phyloP scores from a whole-genome alignment of 2,797 vertebrate genomes.

The Microchirus variegatus region DNA sequence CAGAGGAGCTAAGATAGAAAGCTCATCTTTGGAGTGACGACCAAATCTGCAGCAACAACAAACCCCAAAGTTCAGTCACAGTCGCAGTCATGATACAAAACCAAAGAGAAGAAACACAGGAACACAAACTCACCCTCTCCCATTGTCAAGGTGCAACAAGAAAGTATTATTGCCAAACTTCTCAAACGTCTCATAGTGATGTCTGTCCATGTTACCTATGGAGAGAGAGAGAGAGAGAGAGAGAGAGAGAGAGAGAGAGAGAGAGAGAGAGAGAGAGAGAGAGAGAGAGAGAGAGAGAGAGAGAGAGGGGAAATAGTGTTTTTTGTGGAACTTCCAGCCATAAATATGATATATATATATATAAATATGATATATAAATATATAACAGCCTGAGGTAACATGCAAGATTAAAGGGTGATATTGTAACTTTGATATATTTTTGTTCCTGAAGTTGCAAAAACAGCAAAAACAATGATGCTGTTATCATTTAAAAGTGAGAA shows the following conservation, averaged over 20 bases:
- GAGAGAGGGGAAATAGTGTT: too few species aligned
- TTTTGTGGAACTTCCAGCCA: too few species aligned
- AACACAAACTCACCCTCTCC: conserved; percentile 90
- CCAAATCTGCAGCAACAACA: conserved; percentile 84
- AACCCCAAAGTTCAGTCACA: not conserved
- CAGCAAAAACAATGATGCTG: too few species aligned
- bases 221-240: not conserved
- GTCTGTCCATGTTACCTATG: conserved; percentile 96
- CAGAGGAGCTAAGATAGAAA: conserved; percentile 90
- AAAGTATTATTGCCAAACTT: conserved; percentile 94
- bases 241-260: not conserved
- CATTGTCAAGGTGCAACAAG: conserved; percentile 93
- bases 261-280: not conserved
- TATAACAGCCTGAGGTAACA: not conserved
- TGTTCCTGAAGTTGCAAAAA: not conserved
- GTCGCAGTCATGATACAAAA: not conserved
- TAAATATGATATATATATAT: too few species aligned
- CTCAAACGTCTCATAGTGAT: conserved; percentile 96
- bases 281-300: not conserved
- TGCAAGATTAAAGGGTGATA: not conserved
- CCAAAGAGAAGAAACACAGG: not conserved
- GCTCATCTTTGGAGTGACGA: conserved; percentile 92
- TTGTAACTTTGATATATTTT: not conserved
- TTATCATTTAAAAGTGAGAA: too few species aligned
- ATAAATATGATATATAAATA: too few species aligned